Conservation (phyloP, 2,888 invertebrate genomes). For the Pterostichus madidus region DNA sequence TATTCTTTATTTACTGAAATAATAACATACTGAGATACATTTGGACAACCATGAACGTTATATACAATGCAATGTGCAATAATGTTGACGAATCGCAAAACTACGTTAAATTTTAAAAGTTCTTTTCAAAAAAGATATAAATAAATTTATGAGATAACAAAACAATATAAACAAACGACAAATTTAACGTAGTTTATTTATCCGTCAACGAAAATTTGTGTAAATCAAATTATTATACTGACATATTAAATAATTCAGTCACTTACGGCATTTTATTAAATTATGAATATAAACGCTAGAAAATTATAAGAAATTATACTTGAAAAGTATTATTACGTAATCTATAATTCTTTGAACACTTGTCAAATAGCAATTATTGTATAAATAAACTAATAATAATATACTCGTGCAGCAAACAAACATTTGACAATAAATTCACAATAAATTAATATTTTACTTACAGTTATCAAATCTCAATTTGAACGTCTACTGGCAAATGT, state of each 20-base stretch:
- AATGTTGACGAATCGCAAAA: conserved; percentile 24
- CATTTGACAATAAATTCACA: conserved; percentile 13
- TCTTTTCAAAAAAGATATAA: conserved; percentile 63
- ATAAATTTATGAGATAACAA: conserved; percentile 60
- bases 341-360: conserved; percentile 44
- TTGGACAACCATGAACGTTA: conserved; percentile 54
- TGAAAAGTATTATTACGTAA: conserved; percentile 27
- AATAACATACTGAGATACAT: conserved; percentile 64
- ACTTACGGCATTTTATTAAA: conserved; percentile 50
- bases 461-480: not conserved
- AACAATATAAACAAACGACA: conserved; percentile 60
- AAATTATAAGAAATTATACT: conserved; percentile 50
- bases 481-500: not conserved
- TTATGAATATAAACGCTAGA: conserved; percentile 57
- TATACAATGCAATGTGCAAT: conserved; percentile 59
- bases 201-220: conserved; percentile 10
- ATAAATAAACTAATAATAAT: conserved; percentile 18
- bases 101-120: conserved; percentile 27
- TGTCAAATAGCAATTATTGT: conserved; percentile 18
- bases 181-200: conserved; percentile 44
- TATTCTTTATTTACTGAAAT: conserved; percentile 65
- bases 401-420: not conserved
- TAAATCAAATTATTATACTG: conserved; percentile 54
- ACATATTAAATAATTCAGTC: conserved; percentile 65
- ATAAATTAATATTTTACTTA: not conserved